These are phyloP conservation scores for Ophion ellenae DNA, from an alignment of 2,888 invertebrate species.

Conservation along the genomic window DNA sequence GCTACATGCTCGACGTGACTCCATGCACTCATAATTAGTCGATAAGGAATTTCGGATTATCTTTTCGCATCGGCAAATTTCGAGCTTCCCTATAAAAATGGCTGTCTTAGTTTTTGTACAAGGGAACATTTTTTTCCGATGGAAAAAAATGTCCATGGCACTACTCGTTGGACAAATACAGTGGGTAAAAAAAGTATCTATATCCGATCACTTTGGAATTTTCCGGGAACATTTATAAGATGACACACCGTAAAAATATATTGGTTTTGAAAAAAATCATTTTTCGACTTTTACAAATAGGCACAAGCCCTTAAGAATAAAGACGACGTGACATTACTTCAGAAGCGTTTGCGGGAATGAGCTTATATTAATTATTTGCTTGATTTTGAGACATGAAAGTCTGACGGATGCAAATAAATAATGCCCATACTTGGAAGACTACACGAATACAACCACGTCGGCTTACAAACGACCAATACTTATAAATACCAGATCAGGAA, in stretches of 20 bases:
- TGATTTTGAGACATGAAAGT: not conserved
- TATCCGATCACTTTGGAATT: too few species aligned
- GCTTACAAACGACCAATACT: not conserved
- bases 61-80: not conserved
- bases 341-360: not conserved
- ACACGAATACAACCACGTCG: not conserved
- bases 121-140: slow-evolving; percentile 10
- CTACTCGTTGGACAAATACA: not conserved
- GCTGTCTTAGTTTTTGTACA: not conserved
- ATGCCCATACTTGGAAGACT: slow-evolving; percentile 50
- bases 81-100: not conserved
- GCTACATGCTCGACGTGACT: not conserved
- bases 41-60: slow-evolving; percentile 8
- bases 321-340: too few species aligned
- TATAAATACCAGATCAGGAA: not conserved
- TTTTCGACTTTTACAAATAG: too few species aligned
- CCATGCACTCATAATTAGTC: slow-evolving; percentile 22
- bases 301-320: not conserved
- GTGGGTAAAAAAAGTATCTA: too few species aligned
- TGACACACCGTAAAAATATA: too few species aligned
- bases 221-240: too few species aligned
- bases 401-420: slow-evolving; percentile 13
- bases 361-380: not conserved
- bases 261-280: too few species aligned
- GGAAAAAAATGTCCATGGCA: not conserved